Percentiles rank a stretch among this genome's conserved stretches.
These are phyloP conservation scores for Carpatolechia fugitivella DNA, from an alignment of 2,888 invertebrate genomes.

Conservation along the genomic window DNA sequence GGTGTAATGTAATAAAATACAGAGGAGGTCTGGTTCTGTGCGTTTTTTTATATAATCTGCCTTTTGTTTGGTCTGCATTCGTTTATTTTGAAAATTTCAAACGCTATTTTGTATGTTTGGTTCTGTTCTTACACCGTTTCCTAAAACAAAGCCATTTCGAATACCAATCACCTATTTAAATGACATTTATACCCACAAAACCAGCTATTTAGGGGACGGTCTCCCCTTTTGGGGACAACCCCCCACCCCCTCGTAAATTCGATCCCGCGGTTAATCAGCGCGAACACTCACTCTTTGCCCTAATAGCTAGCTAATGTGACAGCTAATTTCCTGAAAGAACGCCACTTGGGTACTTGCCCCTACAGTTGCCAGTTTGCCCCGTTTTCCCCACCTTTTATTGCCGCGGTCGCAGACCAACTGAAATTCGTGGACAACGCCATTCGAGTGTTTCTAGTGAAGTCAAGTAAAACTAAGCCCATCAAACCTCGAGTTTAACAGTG, in stretches of 20 bases:
- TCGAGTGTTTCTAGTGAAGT: too few relatives aligned
- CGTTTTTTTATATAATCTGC: neutral
- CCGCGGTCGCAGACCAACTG: slow-evolving; percentile 34
- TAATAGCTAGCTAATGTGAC: slow-evolving; percentile 70
- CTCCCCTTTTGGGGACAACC: slow-evolving; percentile 1
- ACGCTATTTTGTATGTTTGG: too few relatives aligned
- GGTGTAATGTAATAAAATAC: neutral
- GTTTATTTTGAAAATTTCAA: too few relatives aligned
- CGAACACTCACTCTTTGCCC: slow-evolving; percentile 32
- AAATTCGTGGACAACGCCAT: too few relatives aligned
- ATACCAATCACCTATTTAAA: neutral
- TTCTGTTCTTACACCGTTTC: too few relatives aligned
- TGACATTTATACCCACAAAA: neutral
- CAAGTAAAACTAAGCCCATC: too few relatives aligned
- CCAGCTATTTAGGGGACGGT: neutral
- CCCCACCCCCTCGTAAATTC: slow-evolving; percentile 31
- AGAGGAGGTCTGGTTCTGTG: neutral
- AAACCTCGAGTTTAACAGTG: too few relatives aligned
- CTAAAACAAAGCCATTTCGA: too few relatives aligned
- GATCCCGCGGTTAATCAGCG: slow-evolving; percentile 47
- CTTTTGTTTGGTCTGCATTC: neutral
- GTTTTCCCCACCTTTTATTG: slow-evolving; percentile 50
- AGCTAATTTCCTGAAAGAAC: slow-evolving; percentile 71
- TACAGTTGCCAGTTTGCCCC: slow-evolving; percentile 33
- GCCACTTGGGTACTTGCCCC: slow-evolving; percentile 26